Evolutionary conservation across 2,797 vertebrate species (phyloP).

Genomic region (Poeciliopsis infans): DNA sequence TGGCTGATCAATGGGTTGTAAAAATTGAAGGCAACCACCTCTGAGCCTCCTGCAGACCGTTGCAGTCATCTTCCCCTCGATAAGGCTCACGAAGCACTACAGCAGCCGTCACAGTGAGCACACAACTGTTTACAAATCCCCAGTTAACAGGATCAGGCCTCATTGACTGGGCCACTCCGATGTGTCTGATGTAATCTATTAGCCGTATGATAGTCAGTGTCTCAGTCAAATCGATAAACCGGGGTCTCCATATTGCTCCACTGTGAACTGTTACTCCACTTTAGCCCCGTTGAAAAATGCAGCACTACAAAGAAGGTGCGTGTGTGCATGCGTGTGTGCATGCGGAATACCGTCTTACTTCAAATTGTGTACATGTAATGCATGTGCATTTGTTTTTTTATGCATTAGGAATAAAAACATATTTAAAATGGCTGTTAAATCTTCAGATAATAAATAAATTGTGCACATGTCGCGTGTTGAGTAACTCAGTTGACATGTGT

Average conservation of each 20-base stretch:
- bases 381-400: not conserved
- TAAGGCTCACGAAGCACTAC: constrained; percentile 73
- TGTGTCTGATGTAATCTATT: constrained; percentile 84
- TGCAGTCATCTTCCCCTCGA: constrained; percentile 50
- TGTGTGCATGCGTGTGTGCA: not conserved
- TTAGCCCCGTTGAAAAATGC: constrained; percentile 75
- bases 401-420: not conserved
- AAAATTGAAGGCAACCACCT: constrained; percentile 36
- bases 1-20: constrained; percentile 10
- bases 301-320: constrained; percentile 51
- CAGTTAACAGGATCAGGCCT: constrained; percentile 83
- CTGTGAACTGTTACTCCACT: constrained; percentile 77
- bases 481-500: constrained; percentile 54
- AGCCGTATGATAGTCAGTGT: constrained; percentile 82
- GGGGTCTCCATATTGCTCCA: constrained; percentile 74
- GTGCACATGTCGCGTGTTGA: constrained; percentile 25
- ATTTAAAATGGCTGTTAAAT: constrained; percentile 28
- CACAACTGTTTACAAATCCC: constrained; percentile 84
- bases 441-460: constrained; percentile 38
- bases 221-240: constrained; percentile 78
- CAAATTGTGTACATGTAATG: not conserved
- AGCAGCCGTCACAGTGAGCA: constrained; percentile 74
- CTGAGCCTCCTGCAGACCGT: constrained; percentile 49
- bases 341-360: constrained; percentile 13
- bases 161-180: constrained; percentile 80